Base-by-base conservation (phyloP, 2,797 vertebrate genomes). In the Chanos chanos region DNA sequence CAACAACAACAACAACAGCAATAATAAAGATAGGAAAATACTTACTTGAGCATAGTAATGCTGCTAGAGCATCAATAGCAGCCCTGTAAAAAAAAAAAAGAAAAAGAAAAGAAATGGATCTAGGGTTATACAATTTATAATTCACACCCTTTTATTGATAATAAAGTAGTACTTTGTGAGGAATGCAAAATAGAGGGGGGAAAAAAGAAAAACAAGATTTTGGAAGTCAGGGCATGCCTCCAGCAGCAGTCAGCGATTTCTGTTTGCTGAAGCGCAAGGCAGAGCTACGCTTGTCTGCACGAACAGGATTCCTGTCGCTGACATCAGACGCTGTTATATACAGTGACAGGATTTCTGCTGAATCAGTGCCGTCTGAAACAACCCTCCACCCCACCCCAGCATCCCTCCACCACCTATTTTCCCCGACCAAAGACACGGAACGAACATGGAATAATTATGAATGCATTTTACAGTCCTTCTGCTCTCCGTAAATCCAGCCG, bases 31-130 rank as follows among this genome's bases (percentile, higher is more conserved):
- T 54, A 54, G 3, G 2, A 28, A 36, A 21, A 31, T 37, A 75
- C 73, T 72, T 70, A 75, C 73, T 72, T 30, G 70, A 70, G 59
- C 41, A 22, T 15, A 75, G 15, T 12, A 75, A 56, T 22, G 73
- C 66, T 10, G 73, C 45, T 1, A 75, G 69, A 19, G 63, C 52
- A n/a, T 68, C 43, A 0, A 62, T 8, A 3, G 74, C 74, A 0
- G 66, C 74, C 53, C 70, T 76, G 60, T 27, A 18, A 58, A 65
- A 33, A 1, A 22, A 53, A 16, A 41, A 12, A 63, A 55, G 30
- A 40, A 16, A 56, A 2, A 25, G 34, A 15, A n/a, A n/a, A 48
- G 7, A 51, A 43, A 53, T 40, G 12, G 33, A 41, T 5, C 9
- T 33, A 7, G 28, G 7, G 12, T n/a, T n/a, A n/a, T n/a, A n/a